These are phyloP conservation scores for Spodoptera littoralis DNA, from an alignment of 2,888 invertebrate genomes.

Conservation along the genomic window DNA sequence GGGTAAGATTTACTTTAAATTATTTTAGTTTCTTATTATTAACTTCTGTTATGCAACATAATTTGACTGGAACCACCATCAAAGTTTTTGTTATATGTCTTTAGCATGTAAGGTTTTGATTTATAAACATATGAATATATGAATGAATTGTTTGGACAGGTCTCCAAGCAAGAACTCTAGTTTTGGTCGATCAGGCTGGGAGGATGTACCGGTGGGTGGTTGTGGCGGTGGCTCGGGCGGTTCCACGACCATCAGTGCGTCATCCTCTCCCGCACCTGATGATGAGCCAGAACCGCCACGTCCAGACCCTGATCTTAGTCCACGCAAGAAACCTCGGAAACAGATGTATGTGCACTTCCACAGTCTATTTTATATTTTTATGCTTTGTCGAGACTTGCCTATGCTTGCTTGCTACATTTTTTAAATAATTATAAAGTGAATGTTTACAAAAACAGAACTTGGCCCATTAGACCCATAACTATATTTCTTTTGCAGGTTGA, in stretches of 20 bases:
- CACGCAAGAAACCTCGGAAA: constrained; percentile 97
- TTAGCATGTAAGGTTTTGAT: too few relatives aligned
- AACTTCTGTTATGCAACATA: too few relatives aligned
- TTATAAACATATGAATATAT: too few relatives aligned
- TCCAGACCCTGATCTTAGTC: constrained; percentile 81
- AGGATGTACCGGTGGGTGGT: constrained; percentile 46
- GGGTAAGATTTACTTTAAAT: constrained; percentile 81
- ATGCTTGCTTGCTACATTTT: too few relatives aligned
- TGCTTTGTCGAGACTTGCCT: too few relatives aligned
- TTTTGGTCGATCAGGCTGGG: constrained; percentile 45
- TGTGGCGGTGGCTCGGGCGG: constrained; percentile 83
- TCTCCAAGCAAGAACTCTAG: constrained; percentile 87
- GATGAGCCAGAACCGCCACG: constrained; percentile 77
- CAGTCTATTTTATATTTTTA: too few relatives aligned
- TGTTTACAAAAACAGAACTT: too few relatives aligned
- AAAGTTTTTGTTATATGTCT: too few relatives aligned
- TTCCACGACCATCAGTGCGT: constrained; percentile 96
- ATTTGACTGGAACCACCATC: too few relatives aligned
- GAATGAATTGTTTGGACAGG: constrained; percentile 49
- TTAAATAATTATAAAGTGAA: too few relatives aligned
- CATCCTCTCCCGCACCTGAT: constrained; percentile 93
- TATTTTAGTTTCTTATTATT: background rate
- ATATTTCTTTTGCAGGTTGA: constrained; percentile 66
- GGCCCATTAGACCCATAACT: too few relatives aligned
- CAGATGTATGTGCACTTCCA: constrained; percentile 91